Conservation (phyloP, 2,113 vertebrate genomes). For the Deroptyus accipitrinus region DNA sequence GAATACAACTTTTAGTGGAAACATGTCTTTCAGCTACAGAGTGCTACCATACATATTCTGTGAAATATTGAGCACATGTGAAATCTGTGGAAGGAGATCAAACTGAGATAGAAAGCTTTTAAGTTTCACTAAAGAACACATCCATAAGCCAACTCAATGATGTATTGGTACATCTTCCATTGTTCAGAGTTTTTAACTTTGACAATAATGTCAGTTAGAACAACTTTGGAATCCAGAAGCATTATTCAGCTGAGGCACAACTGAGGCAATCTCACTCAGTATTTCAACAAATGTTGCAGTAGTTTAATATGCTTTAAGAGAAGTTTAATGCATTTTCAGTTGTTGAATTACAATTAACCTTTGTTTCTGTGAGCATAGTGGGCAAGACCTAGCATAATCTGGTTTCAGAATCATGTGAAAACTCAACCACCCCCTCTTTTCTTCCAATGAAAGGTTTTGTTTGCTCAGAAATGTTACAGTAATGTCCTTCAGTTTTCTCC, state of each 20-base stretch:
- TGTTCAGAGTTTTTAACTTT: not conserved
- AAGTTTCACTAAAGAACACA: not conserved
- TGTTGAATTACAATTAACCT: not conserved
- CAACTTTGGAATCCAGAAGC: not conserved
- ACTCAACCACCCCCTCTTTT: rapidly evolving
- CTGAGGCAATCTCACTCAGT: not conserved
- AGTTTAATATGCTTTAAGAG: not conserved
- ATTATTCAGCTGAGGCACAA: not conserved
- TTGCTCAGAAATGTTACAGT: not conserved
- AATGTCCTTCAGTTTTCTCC: not conserved
- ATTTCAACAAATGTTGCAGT: not conserved
- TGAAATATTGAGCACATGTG: not conserved
- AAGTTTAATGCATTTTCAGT: not conserved
- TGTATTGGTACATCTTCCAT: not conserved
- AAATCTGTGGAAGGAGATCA: not conserved
- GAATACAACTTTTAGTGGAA: not conserved
- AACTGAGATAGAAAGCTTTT: not conserved
- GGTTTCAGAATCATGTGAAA: not conserved
- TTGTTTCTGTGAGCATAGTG: not conserved
- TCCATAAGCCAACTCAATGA: not conserved
- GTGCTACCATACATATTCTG: not conserved
- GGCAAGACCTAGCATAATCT: not conserved
- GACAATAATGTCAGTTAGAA: not conserved
- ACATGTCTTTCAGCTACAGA: not conserved
- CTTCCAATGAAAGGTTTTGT: not conserved